phyloP scores from a whole-genome alignment of 2,797 vertebrate genomes.

The Leptodactylus fallax region DNA sequence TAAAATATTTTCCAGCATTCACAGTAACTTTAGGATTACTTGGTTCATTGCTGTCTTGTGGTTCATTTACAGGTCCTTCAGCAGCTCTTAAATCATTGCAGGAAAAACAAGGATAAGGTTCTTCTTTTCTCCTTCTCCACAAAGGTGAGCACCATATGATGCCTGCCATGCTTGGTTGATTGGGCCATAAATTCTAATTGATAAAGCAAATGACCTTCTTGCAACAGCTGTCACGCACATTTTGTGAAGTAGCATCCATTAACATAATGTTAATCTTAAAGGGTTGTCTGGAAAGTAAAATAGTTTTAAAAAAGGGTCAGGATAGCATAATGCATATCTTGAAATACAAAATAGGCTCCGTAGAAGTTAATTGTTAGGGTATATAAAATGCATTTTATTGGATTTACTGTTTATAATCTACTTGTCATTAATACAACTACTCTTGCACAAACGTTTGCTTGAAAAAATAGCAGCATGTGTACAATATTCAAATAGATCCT shows the following conservation, averaged over 20 bases:
- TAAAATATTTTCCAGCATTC: constrained; percentile 28
- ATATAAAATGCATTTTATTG: too few species aligned
- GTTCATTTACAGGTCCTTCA: constrained; percentile 87
- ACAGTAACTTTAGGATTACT: constrained; percentile 41
- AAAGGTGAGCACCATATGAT: constrained; percentile 80
- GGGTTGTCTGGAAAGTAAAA: too few species aligned
- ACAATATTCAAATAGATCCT: too few species aligned
- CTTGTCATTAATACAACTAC: too few species aligned
- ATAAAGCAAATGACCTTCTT: constrained; percentile 4
- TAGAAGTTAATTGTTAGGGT: too few species aligned
- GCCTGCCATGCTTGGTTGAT: constrained; percentile 37
- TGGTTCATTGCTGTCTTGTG: constrained; percentile 62
- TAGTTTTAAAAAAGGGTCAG: too few species aligned
- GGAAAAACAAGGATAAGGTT: constrained; percentile 87
- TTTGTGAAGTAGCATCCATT: constrained; percentile 36
- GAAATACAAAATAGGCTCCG: too few species aligned
- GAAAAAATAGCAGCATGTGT: too few species aligned
- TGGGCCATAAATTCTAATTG: constrained; percentile 35
- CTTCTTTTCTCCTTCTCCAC: constrained; percentile 96
- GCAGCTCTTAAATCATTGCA: constrained; percentile 88
- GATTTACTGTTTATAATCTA: too few species aligned
- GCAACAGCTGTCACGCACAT: constrained; percentile 31
- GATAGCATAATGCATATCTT: too few species aligned
- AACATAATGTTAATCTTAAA: not conserved
- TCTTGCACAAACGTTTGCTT: too few species aligned